These are phyloP conservation scores for Portevinia maculata DNA, from an alignment of 2,888 invertebrate genomes.

Conservation along the genomic window DNA sequence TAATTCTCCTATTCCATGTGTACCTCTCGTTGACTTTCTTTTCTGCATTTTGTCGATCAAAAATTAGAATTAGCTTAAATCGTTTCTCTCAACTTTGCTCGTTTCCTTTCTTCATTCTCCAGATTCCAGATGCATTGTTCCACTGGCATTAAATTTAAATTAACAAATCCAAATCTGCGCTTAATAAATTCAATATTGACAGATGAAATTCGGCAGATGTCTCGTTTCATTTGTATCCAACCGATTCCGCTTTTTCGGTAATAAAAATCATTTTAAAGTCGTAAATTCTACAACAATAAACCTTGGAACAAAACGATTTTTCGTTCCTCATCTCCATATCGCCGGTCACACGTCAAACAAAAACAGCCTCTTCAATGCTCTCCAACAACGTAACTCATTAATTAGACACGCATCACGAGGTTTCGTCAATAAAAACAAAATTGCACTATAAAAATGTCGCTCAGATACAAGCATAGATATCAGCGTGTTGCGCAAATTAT, in stretches of 20 bases:
- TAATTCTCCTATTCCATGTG: too few relatives aligned
- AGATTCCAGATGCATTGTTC: too few relatives aligned
- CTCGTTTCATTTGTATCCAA: constrained; percentile 1
- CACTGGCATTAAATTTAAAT: too few relatives aligned
- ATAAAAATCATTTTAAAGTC: constrained; percentile 69
- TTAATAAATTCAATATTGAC: too few relatives aligned
- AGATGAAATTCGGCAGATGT: neutral
- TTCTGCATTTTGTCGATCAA: too few relatives aligned
- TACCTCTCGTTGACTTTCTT: too few relatives aligned
- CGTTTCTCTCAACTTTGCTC: too few relatives aligned
- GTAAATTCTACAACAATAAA: constrained; percentile 61
- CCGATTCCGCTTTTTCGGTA: constrained; percentile 17
- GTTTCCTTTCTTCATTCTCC: too few relatives aligned
- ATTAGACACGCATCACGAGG: constrained; percentile 71
- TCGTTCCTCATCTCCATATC: constrained; percentile 16
- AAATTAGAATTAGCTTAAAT: too few relatives aligned
- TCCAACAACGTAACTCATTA: constrained; percentile 63
- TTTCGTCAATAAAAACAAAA: constrained; percentile 71
- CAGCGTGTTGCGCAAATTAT: constrained; percentile 59
- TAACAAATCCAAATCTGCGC: too few relatives aligned
- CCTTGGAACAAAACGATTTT: constrained; percentile 19
- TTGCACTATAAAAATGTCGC: constrained; percentile 70
- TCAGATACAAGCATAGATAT: constrained; percentile 3
- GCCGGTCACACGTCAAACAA: constrained; percentile 38
- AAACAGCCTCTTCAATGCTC: constrained; percentile 46